These are phyloP conservation scores for Bimastos eiseni DNA, from an alignment of 2,888 invertebrate genomes.

Conservation along the genomic window DNA sequence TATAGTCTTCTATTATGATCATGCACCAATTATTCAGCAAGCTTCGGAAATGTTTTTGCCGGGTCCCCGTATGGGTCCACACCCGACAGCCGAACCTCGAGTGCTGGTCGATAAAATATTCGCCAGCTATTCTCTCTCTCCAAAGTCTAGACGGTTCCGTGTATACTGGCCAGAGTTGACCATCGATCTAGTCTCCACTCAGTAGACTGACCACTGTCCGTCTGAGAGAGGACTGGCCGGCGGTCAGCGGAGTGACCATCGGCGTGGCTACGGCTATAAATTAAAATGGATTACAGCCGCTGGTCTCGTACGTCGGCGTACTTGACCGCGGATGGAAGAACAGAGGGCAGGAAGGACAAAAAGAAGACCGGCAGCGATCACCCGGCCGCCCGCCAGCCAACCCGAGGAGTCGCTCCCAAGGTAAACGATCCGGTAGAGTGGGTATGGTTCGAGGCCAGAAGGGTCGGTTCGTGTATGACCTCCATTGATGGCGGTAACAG, in stretches of 20 bases:
- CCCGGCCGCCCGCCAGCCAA: neutral
- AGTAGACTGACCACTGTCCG: slow-evolving; percentile 1
- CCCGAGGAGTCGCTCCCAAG: neutral
- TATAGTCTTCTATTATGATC: too few species aligned
- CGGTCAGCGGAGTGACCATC: neutral
- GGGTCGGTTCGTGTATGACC: neutral
- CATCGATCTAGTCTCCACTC: neutral
- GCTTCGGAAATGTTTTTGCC: neutral
- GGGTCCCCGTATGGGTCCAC: neutral
- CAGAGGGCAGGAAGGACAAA: neutral
- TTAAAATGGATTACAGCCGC: slow-evolving; percentile 9
- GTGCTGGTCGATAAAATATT: neutral
- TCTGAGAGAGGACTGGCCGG: too few species aligned
- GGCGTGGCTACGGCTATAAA: neutral
- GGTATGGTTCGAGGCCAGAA: neutral
- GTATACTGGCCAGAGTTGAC: neutral
- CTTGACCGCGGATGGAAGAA: neutral
- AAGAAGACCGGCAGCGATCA: too few species aligned
- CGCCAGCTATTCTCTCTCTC: neutral
- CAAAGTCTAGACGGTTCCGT: neutral
- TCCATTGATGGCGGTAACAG: neutral
- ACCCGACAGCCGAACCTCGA: neutral
- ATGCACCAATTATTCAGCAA: too few species aligned
- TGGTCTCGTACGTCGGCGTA: neutral
- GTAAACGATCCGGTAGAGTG: neutral